Evolutionary conservation across 2,888 invertebrate species (phyloP).

Genomic region (Polylopha cassiicola): DNA sequence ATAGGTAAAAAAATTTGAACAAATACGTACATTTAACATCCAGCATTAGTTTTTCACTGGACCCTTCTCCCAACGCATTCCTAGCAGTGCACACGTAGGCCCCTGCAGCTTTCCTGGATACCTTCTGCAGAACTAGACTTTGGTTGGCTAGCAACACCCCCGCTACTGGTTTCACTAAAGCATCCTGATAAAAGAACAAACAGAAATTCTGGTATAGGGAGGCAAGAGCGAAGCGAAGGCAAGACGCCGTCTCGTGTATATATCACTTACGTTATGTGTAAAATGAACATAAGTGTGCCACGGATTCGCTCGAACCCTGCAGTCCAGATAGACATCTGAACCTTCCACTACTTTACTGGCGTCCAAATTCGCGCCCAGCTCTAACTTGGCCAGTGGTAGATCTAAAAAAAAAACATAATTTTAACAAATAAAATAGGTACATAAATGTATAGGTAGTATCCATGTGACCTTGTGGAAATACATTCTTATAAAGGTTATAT

Average conservation of each 20-base stretch:
- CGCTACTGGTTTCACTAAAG: constrained; percentile 82
- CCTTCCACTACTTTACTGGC: constrained; percentile 86
- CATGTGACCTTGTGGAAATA: too few relatives aligned
- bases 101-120: constrained; percentile 83
- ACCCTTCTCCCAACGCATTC: constrained; percentile 86
- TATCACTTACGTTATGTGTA: constrained; percentile 79
- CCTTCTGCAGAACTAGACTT: constrained; percentile 86
- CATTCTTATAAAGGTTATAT: too few relatives aligned
- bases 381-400: constrained; percentile 83
- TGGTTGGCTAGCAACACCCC: constrained; percentile 89
- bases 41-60: constrained; percentile 83
- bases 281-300: constrained; percentile 83
- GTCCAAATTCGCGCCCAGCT: constrained; percentile 85
- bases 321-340: constrained; percentile 88
- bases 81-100: constrained; percentile 87
- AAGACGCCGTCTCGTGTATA: not conserved
- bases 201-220: too few relatives aligned
- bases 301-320: constrained; percentile 87
- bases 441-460: too few relatives aligned
- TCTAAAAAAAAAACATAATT: constrained; percentile 59
- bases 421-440: constrained; percentile 2
- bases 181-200: constrained; percentile 74
- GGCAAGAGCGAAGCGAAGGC: too few relatives aligned
- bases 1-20: not conserved
- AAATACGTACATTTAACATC: constrained; percentile 84